These are phyloP conservation scores for Beris morrisii DNA, from an alignment of 2,888 invertebrate genomes.

Conservation along the genomic window DNA sequence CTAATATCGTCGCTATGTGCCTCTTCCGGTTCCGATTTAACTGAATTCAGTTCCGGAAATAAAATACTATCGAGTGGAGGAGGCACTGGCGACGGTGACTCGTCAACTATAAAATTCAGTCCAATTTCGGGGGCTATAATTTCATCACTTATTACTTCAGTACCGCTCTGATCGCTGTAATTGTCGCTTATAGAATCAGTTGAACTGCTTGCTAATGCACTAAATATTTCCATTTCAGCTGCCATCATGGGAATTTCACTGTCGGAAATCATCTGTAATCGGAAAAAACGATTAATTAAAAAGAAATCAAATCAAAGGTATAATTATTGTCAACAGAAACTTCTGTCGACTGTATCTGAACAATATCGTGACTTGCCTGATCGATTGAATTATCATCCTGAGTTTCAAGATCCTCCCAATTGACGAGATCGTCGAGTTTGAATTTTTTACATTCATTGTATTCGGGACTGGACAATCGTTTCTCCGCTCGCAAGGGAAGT, in stretches of 20 bases:
- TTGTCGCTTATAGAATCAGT: constrained; percentile 31
- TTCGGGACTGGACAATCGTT: constrained; percentile 39
- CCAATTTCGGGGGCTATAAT: background rate
- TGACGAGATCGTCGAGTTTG: constrained; percentile 35
- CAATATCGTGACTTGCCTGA: no score
- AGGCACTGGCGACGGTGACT: constrained; percentile 8
- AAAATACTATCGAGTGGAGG: constrained; percentile 14
- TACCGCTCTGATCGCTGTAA: constrained; percentile 32
- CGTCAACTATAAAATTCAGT: constrained; percentile 13
- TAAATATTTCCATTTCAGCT: constrained; percentile 65
- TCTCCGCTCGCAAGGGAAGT: constrained; percentile 19
- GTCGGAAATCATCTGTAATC: constrained; percentile 16
- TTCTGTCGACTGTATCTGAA: no score
- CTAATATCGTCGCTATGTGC: background rate
- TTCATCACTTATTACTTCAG: constrained; percentile 17
- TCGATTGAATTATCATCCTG: constrained; percentile 15
- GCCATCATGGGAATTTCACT: constrained; percentile 62
- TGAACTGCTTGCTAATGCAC: constrained; percentile 54
- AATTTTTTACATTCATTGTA: constrained; percentile 37
- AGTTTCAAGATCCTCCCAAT: constrained; percentile 40
- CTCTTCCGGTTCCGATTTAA: background rate
- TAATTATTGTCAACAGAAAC: no score
- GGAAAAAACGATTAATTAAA: no score
- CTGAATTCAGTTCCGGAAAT: constrained; percentile 1
- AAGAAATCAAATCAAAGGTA: no score